Base-by-base conservation (phyloP, 2,888 invertebrate species). In the Erebia ligea region DNA sequence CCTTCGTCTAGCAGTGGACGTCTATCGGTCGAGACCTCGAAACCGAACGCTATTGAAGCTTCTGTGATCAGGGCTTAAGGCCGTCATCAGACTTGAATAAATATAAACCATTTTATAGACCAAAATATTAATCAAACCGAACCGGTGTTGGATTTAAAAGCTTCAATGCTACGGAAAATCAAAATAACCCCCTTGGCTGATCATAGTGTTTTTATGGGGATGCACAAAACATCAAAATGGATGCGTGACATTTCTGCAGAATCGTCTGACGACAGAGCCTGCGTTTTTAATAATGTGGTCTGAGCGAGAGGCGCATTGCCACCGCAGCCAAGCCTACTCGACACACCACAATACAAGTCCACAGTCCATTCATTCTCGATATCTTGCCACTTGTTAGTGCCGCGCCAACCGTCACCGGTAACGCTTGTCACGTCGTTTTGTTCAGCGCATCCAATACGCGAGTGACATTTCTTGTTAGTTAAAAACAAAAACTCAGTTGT, bases 381-480 rank as follows among this genome's bases (percentile, higher is more conserved):
- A 86, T 83, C 85, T 85, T 85, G 67, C 58, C 73, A 64, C 68
- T 67, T 40, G 54, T 54, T 17, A 91, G 91, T 92, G 82, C 87
- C 89, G 92, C 90, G 91, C 86, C 82, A 84, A 83, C 85, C 85
- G 87, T 82, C 81, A 82, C 82, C 81, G 77, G 78, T 77, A 81
- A 76, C 80, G 82, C 81, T 76, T 80, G 91, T 86, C 79, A 83
- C 78, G 84, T 83, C 77, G 76, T 78, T 76, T 69, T 64, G 15
- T 73, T 76, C 52, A 59, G 48, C 70, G 77, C 75, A 82, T 84
- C 76, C 79, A 80, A 83, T 78, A 81, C 85, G 86, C 75, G 79
- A 80, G 87, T 87, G 82, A 82, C 83, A 83, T 82, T 77, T 61
- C 48, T 5, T 13, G 13, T 48, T 48, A 34, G 5, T 48, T 81